Percentiles rank a stretch among this genome's conserved stretches.
Evolutionary conservation across 2,797 vertebrate genomes (phyloP).

Genomic region (Ataeniobius toweri): DNA sequence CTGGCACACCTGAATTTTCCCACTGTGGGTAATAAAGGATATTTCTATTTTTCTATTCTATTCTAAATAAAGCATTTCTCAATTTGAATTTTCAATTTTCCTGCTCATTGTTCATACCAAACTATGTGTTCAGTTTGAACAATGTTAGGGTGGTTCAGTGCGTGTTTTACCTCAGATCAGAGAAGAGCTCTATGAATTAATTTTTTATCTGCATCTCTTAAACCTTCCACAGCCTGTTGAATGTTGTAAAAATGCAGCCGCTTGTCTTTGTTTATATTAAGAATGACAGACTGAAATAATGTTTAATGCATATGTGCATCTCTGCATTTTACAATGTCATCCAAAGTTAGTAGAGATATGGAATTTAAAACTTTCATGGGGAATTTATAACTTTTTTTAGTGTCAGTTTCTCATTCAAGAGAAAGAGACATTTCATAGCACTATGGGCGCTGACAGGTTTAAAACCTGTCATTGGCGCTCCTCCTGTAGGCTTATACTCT

Average conservation of each 20-base stretch:
- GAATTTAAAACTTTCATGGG: slow-evolving; percentile 15
- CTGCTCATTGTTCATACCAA: too few relatives aligned
- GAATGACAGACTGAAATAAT: not conserved
- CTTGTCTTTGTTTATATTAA: not conserved
- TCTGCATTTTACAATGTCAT: not conserved
- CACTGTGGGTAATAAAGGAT: too few relatives aligned
- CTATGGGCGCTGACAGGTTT: slow-evolving; percentile 29
- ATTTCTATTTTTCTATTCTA: too few relatives aligned
- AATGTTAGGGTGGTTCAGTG: not conserved
- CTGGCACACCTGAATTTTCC: too few relatives aligned
- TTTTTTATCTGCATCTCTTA: not conserved
- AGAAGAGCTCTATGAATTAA: not conserved
- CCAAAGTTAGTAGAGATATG: not conserved
- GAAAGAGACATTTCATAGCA: slow-evolving; percentile 18
- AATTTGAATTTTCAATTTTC: too few relatives aligned
- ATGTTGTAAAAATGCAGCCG: not conserved
- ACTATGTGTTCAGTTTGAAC: too few relatives aligned
- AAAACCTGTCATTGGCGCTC: slow-evolving; percentile 22
- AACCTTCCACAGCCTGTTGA: not conserved
- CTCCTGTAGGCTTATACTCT: slow-evolving; percentile 18
- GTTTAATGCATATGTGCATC: not conserved
- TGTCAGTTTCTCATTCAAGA: slow-evolving; percentile 10
- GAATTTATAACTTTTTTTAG: not conserved
- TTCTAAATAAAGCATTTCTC: too few relatives aligned
- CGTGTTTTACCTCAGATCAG: not conserved